Base-by-base conservation (phyloP, 2,888 invertebrate genomes). In the Caenorhabditis sp. region DNA sequence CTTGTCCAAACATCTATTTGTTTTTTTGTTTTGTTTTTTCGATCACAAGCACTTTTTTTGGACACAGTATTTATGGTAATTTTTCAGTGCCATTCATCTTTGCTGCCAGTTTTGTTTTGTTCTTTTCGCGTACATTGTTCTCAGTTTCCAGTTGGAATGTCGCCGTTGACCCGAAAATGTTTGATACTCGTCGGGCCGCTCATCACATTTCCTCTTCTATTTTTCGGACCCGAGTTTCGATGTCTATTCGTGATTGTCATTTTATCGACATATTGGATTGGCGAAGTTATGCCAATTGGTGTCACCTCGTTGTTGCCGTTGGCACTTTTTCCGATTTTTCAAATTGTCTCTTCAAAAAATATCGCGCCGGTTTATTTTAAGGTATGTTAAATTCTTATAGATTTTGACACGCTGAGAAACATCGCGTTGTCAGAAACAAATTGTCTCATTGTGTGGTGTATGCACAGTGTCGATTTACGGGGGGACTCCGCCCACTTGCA, bases 231-330 rank as follows among this genome's bases (percentile, higher is more conserved):
- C 14, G 78, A 77, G 55, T 71, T 58, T 53, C 37, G 68, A 58
- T 83, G 83, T 58, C 64, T 73, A 24, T 83, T 76, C 62, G 72
- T 64, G 3, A 79, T 81, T 43, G 49, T 70, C 23, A 54, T 82
- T 17, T 62, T 78, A n/a, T 75, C 78, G 3, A 60, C 59, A 17
- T 82, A 77, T 63, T 78, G 80, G 77, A 74, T 82, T 6, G 66
- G 73, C 21, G 75, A 81, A 58, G 74, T 74, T 3, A 60, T 83
- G 36, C 83, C 83, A 3, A 69, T 83, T 51, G 77, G 79, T 5
- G 62, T 83, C 36, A 80, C 82, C 1, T 78, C 79, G 8, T 69
- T 83, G 3, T 61, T 83, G 23, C 83, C 83, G 1, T 49, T 82
- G 37, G 68, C 81, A 6, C 72, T 83, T 10, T 83, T 80, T 54